Conservation (phyloP, 2,797 vertebrate genomes). For the Clamator glandarius region DNA sequence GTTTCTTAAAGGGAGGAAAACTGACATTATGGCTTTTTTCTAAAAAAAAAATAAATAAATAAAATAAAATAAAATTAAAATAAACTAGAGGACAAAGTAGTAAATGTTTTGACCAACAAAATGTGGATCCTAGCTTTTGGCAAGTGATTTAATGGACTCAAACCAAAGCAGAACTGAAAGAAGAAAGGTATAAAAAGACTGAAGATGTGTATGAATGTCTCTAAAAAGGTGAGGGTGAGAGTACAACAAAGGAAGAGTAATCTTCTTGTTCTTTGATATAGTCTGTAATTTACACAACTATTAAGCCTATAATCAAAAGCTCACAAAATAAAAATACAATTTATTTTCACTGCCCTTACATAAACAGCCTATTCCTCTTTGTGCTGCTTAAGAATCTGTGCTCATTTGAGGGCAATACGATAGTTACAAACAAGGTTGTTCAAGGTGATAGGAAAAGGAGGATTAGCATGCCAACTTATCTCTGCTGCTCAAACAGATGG, state of each 20-base stretch:
- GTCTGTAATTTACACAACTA: background rate
- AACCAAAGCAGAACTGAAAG: background rate
- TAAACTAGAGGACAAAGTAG: background rate
- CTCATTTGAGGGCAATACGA: background rate
- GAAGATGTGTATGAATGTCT: background rate
- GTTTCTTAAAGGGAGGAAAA: background rate
- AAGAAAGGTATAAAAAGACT: background rate
- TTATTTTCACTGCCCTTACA: background rate
- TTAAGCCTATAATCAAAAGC: constrained; percentile 10
- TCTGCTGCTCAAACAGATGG: background rate
- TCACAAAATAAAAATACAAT: background rate
- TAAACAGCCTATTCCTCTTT: constrained; percentile 1
- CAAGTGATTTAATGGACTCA: background rate
- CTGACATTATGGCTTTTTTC: background rate
- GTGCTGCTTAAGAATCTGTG: background rate
- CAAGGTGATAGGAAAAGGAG: constrained; percentile 49
- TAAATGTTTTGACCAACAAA: background rate
- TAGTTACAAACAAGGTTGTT: constrained; percentile 42
- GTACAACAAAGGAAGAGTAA: background rate
- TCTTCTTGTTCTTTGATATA: background rate
- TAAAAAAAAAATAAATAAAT: background rate
- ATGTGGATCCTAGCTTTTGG: background rate
- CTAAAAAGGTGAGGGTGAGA: background rate
- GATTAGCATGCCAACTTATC: constrained; percentile 63
- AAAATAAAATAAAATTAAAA: too few relatives aligned